Percentiles rank a stretch among this genome's conserved stretches.
phyloP scores from a whole-genome alignment of 2,888 invertebrate species.

The Odontomyia ornata region DNA sequence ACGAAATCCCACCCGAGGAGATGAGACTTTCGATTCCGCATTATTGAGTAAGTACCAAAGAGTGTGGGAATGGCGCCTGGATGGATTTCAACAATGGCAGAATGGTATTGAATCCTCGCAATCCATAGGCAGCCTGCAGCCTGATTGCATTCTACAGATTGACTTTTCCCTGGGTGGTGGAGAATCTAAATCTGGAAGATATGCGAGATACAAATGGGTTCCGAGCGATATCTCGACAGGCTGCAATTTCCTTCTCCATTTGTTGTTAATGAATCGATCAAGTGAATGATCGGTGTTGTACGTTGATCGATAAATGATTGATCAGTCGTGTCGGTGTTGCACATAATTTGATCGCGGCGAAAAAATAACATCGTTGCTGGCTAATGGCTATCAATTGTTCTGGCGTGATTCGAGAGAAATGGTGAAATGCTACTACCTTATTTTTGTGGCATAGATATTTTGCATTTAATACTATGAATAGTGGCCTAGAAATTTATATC shows the following conservation, averaged over 20 bases:
- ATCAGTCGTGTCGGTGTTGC: background rate
- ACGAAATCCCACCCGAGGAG: background rate
- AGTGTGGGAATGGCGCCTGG: background rate
- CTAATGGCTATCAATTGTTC: background rate
- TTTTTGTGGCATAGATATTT: background rate
- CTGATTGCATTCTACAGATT: background rate
- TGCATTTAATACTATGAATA: background rate
- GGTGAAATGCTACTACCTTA: background rate
- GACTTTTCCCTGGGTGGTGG: no score
- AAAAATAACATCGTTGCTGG: background rate
- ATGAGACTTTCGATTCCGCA: background rate
- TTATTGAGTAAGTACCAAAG: background rate
- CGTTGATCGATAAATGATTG: background rate
- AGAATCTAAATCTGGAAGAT: background rate
- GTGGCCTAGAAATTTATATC: no score
- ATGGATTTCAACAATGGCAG: no score
- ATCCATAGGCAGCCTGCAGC: background rate
- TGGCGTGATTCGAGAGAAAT: background rate
- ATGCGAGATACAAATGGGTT: background rate
- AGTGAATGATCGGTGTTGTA: background rate
- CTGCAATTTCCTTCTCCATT: constrained; percentile 8
- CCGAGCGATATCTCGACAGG: background rate
- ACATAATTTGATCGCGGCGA: background rate
- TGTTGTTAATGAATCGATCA: constrained; percentile 24
- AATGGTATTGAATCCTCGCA: background rate